A percentile compares a stretch with the other conserved stretches of the same genome.
Conservation (phyloP, 92 coral and sea anemone species). For the Zoanthus gigantus region DNA sequence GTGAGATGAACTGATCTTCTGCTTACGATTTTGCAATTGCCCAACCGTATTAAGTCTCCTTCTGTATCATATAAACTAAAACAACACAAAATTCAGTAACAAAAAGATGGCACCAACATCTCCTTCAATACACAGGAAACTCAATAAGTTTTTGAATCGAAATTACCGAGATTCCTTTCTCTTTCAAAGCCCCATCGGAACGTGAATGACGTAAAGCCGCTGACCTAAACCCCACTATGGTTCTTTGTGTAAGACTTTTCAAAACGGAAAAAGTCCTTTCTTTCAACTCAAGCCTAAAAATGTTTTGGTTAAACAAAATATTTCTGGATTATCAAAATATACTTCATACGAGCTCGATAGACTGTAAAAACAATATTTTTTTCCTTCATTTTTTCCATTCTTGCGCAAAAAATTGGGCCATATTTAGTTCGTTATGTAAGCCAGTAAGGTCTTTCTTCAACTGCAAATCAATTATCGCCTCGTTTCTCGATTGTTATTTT, state of each 20-base stretch:
- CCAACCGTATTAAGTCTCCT: conserved; percentile 1
- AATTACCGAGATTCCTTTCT: conserved; percentile 52
- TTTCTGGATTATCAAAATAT: background rate
- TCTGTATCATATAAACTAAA: background rate
- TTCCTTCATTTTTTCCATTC: background rate
- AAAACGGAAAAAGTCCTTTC: background rate
- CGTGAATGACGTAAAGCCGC: conserved; percentile 12
- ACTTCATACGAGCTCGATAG: background rate
- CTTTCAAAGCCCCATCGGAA: conserved; percentile 43
- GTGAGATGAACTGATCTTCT: conserved; percentile 17
- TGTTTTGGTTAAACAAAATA: background rate
- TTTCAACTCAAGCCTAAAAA: background rate
- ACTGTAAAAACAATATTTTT: background rate
- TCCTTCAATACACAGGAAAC: conserved; percentile 23
- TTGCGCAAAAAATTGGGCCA: background rate
- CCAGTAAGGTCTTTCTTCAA: too few species aligned
- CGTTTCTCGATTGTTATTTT: too few species aligned
- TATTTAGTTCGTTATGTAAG: too few species aligned
- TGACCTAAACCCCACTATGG: background rate
- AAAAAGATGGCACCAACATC: conserved; percentile 3
- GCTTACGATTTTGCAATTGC: background rate
- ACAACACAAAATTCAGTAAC: background rate
- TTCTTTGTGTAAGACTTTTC: background rate
- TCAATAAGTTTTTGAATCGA: conserved; percentile 5
- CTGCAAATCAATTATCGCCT: too few species aligned